These are phyloP conservation scores for Mycalesis mineus DNA, from an alignment of 2,888 invertebrate species.

Conservation along the genomic window DNA sequence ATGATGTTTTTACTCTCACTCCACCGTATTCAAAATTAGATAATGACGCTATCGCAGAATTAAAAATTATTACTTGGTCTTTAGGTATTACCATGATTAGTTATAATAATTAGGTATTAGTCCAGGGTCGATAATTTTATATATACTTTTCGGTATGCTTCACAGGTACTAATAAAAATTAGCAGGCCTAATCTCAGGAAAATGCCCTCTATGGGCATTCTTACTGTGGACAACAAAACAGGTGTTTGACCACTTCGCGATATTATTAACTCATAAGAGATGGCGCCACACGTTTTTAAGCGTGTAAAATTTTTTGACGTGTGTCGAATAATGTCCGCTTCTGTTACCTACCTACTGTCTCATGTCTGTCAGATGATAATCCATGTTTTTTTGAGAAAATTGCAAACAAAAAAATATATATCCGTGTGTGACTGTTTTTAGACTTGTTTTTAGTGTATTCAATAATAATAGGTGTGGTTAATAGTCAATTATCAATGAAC, in stretches of 20 bases:
- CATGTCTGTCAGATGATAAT: conserved; percentile 12
- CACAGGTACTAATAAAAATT: too few relatives aligned
- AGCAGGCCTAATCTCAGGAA: too few relatives aligned
- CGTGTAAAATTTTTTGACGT: conserved; percentile 22
- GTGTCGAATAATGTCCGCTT: conserved; percentile 4
- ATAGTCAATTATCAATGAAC: conserved; percentile 20
- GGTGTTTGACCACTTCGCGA: background rate
- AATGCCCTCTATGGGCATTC: too few relatives aligned
- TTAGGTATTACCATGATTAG: too few relatives aligned
- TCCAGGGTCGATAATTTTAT: too few relatives aligned
- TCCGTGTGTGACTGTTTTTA: conserved; percentile 28
- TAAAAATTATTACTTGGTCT: too few relatives aligned
- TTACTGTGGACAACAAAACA: too few relatives aligned
- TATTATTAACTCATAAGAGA: conserved; percentile 36
- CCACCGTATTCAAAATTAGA: too few relatives aligned
- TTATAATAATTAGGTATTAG: too few relatives aligned
- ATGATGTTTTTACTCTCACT: too few relatives aligned
- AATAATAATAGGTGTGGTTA: conserved; percentile 21
- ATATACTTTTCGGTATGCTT: too few relatives aligned
- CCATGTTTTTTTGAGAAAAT: conserved; percentile 26
- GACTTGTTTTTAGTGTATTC: conserved; percentile 27
- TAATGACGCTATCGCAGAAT: too few relatives aligned
- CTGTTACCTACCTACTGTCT: conserved; percentile 14
- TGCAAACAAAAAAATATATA: conserved; percentile 13
- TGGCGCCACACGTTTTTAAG: conserved; percentile 39